Evolutionary conservation across 2,888 invertebrate species (phyloP).

Genomic region (Pristionchus entomophagus): DNA sequence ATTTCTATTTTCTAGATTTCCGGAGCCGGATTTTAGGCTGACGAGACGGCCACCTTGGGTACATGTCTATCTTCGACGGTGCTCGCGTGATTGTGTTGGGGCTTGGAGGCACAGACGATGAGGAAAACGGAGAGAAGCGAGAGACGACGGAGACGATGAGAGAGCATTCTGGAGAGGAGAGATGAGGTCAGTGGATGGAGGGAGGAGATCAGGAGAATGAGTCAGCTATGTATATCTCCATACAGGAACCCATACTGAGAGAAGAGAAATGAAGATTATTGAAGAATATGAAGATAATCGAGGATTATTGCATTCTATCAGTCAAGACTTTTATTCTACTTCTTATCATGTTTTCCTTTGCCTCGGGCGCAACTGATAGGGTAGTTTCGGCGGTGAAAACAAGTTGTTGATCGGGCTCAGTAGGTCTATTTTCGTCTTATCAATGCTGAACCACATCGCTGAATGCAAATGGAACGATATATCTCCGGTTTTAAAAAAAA

Average conservation of each 20-base stretch:
- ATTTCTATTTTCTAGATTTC: neutral
- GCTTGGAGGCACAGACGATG: neutral
- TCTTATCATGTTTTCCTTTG: conserved; percentile 13
- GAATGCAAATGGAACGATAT: too few species aligned
- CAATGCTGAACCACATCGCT: too few species aligned
- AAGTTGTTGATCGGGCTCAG: conserved; percentile 8
- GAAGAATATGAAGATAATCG: neutral
- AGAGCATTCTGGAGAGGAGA: conserved; percentile 1
- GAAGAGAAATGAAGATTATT: neutral
- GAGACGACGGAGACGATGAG: neutral
- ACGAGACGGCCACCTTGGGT: neutral
- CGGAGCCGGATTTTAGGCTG: neutral
- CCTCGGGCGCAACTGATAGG: neutral
- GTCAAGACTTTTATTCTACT: neutral
- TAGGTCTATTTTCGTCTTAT: too few species aligned
- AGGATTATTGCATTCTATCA: neutral
- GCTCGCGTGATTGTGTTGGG: too few species aligned
- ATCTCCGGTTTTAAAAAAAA: too few species aligned
- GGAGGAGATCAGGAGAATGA: too few species aligned
- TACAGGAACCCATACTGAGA: too few species aligned
- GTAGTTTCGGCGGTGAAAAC: neutral
- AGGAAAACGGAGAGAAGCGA: neutral
- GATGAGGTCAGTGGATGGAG: too few species aligned
- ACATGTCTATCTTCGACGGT: neutral
- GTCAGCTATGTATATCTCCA: too few species aligned